phyloP scores from a whole-genome alignment of 1,140 invertebrate species.

The Drosophila sproati region DNA sequence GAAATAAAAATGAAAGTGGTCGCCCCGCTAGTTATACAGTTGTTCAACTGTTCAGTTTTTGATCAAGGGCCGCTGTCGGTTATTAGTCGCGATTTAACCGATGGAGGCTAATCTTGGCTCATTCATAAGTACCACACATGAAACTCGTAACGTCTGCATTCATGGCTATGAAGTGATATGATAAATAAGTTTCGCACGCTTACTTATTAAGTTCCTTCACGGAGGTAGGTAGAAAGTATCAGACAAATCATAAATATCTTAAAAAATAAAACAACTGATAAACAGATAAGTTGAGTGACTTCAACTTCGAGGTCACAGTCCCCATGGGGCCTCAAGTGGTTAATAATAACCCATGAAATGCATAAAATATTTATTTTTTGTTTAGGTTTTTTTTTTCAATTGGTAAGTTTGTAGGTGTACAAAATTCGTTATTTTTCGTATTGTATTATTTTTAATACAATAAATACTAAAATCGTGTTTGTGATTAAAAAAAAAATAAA shows the following conservation, averaged over 20 bases:
- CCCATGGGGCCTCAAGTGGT: neutral
- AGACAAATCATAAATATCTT: conserved; percentile 16
- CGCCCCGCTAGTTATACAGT: conserved; percentile 19
- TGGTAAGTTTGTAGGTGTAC: neutral
- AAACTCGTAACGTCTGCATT: conserved; percentile 28
- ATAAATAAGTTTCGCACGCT: conserved; percentile 81
- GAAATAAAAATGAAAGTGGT: conserved; percentile 77
- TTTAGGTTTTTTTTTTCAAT: neutral
- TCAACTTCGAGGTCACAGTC: conserved; percentile 3
- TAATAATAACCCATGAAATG: neutral
- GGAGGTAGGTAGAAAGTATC: conserved; percentile 32
- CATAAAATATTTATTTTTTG: neutral
- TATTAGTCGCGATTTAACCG: conserved; percentile 69
- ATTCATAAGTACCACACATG: conserved; percentile 71
- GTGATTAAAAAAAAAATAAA: too few species aligned
- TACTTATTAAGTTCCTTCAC: conserved; percentile 64
- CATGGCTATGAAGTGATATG: conserved; percentile 56
- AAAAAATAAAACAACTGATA: conserved; percentile 10
- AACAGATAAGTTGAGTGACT: conserved; percentile 11
- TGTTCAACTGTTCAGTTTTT: conserved; percentile 16
- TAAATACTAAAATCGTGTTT: too few species aligned
- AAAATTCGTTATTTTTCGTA: neutral
- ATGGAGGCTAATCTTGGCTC: conserved; percentile 69
- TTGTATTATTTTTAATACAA: too few species aligned
- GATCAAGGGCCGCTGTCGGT: conserved; percentile 54